Conservation (phyloP, 2,797 vertebrate species). For the Phalanger gymnotis region DNA sequence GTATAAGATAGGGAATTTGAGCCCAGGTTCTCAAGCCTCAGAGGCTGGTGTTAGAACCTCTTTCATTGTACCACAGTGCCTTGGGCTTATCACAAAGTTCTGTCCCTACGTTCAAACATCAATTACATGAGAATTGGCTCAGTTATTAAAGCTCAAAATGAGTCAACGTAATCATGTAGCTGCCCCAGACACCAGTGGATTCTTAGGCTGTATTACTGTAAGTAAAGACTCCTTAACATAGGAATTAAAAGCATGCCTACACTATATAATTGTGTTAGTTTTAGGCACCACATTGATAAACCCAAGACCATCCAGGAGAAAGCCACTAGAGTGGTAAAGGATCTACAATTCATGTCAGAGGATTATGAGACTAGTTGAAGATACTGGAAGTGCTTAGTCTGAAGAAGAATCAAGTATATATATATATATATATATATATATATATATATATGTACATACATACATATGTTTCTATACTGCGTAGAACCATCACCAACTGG, state of each 20-base stretch:
- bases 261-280: background rate
- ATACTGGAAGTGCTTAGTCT: background rate
- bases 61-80: background rate
- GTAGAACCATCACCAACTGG: background rate
- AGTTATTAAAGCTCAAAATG: background rate
- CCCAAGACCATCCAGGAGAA: background rate
- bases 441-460: too few relatives aligned
- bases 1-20: background rate
- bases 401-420: background rate
- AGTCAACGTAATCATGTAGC: background rate
- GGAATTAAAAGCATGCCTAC: background rate
- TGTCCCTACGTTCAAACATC: background rate
- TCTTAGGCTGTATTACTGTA: background rate
- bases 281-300: background rate
- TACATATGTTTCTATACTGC: background rate
- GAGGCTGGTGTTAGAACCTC: background rate
- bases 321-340: background rate
- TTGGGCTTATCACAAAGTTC: background rate
- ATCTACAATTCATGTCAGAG: background rate
- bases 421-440: too few relatives aligned
- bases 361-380: background rate
- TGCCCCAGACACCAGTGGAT: background rate
- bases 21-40: background rate
- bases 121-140: background rate
- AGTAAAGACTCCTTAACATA: background rate